phyloP scores from a whole-genome alignment of 2,113 vertebrate genomes.

The Panthera tigris region DNA sequence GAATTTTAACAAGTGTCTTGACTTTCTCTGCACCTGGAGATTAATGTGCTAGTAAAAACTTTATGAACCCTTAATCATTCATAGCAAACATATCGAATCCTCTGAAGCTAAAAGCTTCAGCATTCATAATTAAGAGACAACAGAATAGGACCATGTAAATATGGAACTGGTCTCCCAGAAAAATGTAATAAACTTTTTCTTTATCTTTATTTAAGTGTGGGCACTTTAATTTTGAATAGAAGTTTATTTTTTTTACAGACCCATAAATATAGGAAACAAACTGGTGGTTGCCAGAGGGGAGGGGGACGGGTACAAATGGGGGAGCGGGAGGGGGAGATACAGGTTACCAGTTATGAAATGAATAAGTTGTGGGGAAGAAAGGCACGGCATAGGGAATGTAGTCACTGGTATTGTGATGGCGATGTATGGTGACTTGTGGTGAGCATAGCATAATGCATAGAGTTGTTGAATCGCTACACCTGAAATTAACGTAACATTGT shows the following conservation, averaged over 20 bases:
- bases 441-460: not conserved
- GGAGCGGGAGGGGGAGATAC: not conserved
- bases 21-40: slow-evolving; percentile 72
- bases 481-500: not conserved
- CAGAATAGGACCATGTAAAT: slow-evolving; percentile 66
- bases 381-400: not conserved
- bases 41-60: slow-evolving; percentile 84
- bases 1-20: slow-evolving; percentile 78
- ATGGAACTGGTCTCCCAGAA: slow-evolving; percentile 63
- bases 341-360: not conserved
- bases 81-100: slow-evolving; percentile 77
- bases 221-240: not conserved
- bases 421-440: not conserved
- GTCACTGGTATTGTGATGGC: not conserved
- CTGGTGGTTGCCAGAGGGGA: not conserved
- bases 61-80: slow-evolving; percentile 84
- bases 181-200: slow-evolving; percentile 61
- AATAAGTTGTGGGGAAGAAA: not conserved
- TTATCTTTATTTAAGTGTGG: not conserved
- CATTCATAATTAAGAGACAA: slow-evolving; percentile 83
- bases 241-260: not conserved
- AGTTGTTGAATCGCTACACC: not conserved
- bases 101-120: slow-evolving; percentile 80
- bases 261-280: not conserved
- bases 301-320: not conserved